Evolutionary conservation across 2,113 vertebrate genomes (phyloP).

Genomic region (Pollachius pollachius): DNA sequence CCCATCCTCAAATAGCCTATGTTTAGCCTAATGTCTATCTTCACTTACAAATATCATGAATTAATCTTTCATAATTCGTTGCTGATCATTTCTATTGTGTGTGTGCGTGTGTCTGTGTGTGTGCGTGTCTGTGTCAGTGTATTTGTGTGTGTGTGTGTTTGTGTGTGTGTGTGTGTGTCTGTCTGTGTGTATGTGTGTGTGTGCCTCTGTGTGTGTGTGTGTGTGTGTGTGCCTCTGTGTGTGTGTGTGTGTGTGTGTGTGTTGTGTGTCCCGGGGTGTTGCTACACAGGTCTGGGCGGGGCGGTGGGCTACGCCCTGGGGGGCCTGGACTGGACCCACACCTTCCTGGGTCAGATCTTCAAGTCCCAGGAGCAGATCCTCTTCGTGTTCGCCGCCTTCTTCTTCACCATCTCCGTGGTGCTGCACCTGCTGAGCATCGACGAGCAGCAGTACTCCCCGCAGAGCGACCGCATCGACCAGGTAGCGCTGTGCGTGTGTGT

Average conservation of each 20-base stretch:
- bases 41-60: no score
- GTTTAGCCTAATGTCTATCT: no score
- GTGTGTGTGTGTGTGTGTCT: slow-evolving; percentile 1
- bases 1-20: no score
- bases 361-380: slow-evolving; percentile 94
- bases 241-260: not conserved
- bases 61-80: no score
- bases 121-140: not conserved
- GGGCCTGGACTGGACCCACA: slow-evolving; percentile 94
- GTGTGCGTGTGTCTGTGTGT: slow-evolving; percentile 8
- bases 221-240: slow-evolving; percentile 8
- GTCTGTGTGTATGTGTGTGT: not conserved
- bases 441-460: slow-evolving; percentile 87
- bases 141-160: not conserved
- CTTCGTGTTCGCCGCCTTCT: slow-evolving; percentile 90
- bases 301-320: slow-evolving; percentile 94
- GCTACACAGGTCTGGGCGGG: slow-evolving; percentile 85
- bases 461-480: slow-evolving; percentile 79
- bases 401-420: slow-evolving; percentile 86
- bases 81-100: not conserved
- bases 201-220: not conserved
- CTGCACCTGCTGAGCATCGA: slow-evolving; percentile 94
- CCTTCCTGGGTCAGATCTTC: slow-evolving; percentile 84
- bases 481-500: slow-evolving; percentile 45
- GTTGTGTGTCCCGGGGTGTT: not conserved